phyloP scores from a whole-genome alignment of 2,797 vertebrate species.

The Brotula barbata region DNA sequence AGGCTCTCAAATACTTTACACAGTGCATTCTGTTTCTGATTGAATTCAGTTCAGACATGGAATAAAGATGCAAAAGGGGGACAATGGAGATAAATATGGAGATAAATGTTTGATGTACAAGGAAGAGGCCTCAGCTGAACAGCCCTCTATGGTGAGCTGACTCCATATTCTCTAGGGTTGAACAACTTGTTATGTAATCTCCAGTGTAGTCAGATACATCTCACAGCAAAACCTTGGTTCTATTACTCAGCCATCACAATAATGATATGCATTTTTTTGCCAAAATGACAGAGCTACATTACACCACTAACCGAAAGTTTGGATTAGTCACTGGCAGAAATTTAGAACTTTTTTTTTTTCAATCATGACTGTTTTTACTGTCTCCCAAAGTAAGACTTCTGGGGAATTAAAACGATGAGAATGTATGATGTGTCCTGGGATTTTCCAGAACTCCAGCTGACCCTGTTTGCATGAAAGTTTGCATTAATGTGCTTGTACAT shows the following conservation, averaged over 20 bases:
- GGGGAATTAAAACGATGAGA: constrained; percentile 5
- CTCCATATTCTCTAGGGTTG: no score
- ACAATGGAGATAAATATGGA: neutral
- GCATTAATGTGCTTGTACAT: constrained; percentile 39
- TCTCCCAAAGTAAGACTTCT: constrained; percentile 1
- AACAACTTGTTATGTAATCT: no score
- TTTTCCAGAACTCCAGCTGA: constrained; percentile 39
- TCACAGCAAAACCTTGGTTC: no score
- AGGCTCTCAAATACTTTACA: constrained; percentile 34
- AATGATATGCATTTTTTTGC: no score
- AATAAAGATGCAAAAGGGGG: neutral
- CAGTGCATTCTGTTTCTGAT: neutral
- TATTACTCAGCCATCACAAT: no score
- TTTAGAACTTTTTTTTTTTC: neutral
- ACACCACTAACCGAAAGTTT: no score
- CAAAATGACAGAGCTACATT: no score
- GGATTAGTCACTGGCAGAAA: neutral
- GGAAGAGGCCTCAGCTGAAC: constrained; percentile 8
- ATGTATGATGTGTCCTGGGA: constrained; percentile 20
- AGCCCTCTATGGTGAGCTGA: no score
- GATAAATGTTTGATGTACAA: constrained; percentile 1
- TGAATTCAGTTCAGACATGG: constrained; percentile 13
- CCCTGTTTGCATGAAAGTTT: constrained; percentile 34
- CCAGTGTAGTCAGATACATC: no score
- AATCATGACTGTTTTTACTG: no score